phyloP scores from a whole-genome alignment of 2,888 invertebrate species.

The Alloplasta piceator region DNA sequence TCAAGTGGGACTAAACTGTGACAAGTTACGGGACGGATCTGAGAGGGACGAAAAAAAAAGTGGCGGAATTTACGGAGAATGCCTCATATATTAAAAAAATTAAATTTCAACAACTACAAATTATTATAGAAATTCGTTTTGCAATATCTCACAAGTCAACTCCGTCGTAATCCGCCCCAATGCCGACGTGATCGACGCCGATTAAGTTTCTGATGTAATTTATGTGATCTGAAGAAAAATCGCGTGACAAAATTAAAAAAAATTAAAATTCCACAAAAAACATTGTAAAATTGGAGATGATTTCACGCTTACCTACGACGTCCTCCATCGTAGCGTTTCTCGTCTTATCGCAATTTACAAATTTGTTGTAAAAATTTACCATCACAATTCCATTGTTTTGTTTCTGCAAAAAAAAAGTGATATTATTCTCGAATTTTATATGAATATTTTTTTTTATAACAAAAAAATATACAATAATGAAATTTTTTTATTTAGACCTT shows the following conservation, averaged over 20 bases:
- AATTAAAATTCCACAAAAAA: not conserved
- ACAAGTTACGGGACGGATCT: too few relatives aligned
- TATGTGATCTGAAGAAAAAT: constrained; percentile 83
- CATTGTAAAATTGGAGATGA: not conserved
- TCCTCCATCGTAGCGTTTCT: constrained; percentile 86
- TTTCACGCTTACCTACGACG: constrained; percentile 86
- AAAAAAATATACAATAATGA: not conserved
- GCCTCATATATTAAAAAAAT: too few relatives aligned
- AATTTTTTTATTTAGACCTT: too few relatives aligned
- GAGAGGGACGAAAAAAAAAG: too few relatives aligned
- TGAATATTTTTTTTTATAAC: too few relatives aligned
- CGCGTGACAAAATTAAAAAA: constrained; percentile 12
- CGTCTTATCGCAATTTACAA: constrained; percentile 83
- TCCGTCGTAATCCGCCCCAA: constrained; percentile 85
- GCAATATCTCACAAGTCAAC: constrained; percentile 77
- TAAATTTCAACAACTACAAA: not conserved
- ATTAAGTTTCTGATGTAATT: constrained; percentile 84
- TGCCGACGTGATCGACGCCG: constrained; percentile 84
- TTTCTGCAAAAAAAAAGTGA: constrained; percentile 83
- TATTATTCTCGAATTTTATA: too few relatives aligned
- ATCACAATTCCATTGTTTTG: constrained; percentile 89
- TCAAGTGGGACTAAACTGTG: too few relatives aligned
- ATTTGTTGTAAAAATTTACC: constrained; percentile 89
- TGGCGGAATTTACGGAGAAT: too few relatives aligned
- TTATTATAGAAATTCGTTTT: not conserved